Evolutionary conservation across 2,888 invertebrate genomes (phyloP).

Genomic region (Rhamnusium bicolor): DNA sequence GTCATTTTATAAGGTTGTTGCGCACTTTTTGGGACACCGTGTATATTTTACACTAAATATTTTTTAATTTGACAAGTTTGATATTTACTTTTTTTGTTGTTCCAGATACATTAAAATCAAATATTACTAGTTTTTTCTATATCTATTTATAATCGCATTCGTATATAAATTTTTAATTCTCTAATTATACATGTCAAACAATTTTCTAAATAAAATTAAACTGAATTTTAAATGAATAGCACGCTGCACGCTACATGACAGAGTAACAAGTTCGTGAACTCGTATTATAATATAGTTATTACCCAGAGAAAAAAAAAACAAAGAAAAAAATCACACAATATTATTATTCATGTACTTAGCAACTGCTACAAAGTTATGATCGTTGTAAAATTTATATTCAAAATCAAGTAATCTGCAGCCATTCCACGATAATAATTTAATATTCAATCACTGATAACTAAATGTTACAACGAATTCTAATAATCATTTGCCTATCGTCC

Average conservation of each 20-base stretch:
- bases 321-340: background rate
- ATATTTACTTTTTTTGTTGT: too few species aligned
- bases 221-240: background rate
- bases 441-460: background rate
- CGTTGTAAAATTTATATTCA: background rate
- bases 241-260: background rate
- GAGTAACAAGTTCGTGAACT: background rate
- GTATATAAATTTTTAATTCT: background rate
- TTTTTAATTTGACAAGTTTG: too few species aligned
- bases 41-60: too few species aligned
- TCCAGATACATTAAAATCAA: too few species aligned
- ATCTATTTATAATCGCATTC: background rate
- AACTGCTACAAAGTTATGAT: background rate
- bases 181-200: background rate
- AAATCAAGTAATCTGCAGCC: background rate
- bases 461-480: conserved; percentile 18
- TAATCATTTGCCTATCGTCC: conserved; percentile 18
- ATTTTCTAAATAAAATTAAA: background rate
- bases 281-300: background rate
- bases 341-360: background rate
- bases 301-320: background rate
- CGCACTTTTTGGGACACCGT: too few species aligned
- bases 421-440: conserved; percentile 4
- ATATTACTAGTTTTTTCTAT: too few species aligned
- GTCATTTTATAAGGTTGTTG: too few species aligned